phyloP scores from a whole-genome alignment of 1,140 invertebrate genomes.

The Danaus melanippus region DNA sequence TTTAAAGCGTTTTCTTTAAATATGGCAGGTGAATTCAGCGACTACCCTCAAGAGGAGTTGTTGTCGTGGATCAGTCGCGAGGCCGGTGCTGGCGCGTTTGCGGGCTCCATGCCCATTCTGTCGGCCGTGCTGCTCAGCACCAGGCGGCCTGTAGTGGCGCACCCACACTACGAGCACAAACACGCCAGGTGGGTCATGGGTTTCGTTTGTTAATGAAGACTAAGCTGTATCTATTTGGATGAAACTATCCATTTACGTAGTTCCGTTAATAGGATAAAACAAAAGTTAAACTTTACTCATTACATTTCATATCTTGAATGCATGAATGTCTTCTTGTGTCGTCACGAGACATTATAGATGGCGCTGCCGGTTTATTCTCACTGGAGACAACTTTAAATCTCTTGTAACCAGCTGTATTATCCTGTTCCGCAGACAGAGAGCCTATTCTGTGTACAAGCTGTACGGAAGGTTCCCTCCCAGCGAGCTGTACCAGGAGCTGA shows the following conservation, averaged over 20 bases:
- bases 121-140: conserved; percentile 85
- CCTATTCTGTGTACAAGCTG: conserved; percentile 78
- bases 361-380: no score
- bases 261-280: no score
- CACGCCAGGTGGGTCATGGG: conserved; percentile 75
- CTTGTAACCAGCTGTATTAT: no score
- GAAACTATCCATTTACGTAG: no score
- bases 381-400: no score
- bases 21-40: conserved; percentile 78
- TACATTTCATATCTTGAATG: no score
- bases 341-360: no score
- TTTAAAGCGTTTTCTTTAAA: neutral
- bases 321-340: no score
- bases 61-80: conserved; percentile 81
- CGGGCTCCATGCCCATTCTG: conserved; percentile 89
- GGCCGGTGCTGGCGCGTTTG: conserved; percentile 78
- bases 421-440: conserved; percentile 75
- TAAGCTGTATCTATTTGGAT: no score
- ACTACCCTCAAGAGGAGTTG: conserved; percentile 81
- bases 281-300: no score
- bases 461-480: conserved; percentile 75
- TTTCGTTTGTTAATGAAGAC: no score
- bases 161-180: conserved; percentile 87
- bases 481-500: conserved; percentile 75
- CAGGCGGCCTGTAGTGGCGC: conserved; percentile 82